These are phyloP conservation scores for Toxostoma redivivum DNA, from an alignment of 2,113 vertebrate species.

Conservation along the genomic window DNA sequence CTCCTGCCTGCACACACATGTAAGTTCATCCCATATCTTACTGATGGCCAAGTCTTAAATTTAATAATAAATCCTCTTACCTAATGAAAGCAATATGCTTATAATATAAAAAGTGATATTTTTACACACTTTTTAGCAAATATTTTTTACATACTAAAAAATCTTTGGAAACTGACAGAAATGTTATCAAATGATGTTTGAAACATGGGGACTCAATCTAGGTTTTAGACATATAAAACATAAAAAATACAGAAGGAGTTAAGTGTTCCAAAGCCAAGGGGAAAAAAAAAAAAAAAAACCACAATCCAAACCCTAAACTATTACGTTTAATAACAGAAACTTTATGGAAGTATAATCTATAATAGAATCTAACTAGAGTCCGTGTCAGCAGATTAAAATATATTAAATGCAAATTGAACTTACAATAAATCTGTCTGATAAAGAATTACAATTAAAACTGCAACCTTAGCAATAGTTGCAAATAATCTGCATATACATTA, in stretches of 20 bases:
- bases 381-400: constrained; percentile 41
- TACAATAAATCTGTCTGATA: constrained; percentile 65
- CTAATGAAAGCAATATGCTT: not conserved
- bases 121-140: not conserved
- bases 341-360: not conserved
- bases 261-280: not conserved
- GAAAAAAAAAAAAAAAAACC: not conserved
- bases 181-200: not conserved
- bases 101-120: not conserved
- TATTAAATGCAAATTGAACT: constrained; percentile 70
- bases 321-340: not conserved
- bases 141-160: not conserved
- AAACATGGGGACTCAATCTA: not conserved
- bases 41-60: not conserved
- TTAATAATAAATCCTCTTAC: not conserved
- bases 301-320: not conserved
- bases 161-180: not conserved
- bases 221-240: not conserved
- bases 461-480: constrained; percentile 54
- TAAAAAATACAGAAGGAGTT: not conserved
- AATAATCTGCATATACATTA: constrained; percentile 59
- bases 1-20: not conserved
- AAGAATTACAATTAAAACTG: constrained; percentile 70
- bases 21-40: not conserved
- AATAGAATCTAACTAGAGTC: constrained; percentile 34